These are phyloP conservation scores for Propsilocerus akamusi DNA, from an alignment of 1,140 invertebrate genomes.

Conservation along the genomic window DNA sequence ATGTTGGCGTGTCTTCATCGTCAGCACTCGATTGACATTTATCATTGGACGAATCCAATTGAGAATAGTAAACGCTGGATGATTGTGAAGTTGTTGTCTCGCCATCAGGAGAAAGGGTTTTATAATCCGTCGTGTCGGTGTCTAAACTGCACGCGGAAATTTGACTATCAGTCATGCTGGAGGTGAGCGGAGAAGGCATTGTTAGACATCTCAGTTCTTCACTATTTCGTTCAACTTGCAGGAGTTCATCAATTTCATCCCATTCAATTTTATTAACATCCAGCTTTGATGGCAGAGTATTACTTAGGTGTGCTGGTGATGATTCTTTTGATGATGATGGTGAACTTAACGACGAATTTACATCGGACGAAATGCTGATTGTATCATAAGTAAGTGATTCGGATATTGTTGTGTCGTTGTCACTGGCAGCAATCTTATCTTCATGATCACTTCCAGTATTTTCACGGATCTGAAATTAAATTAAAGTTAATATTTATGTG, in stretches of 20 bases:
- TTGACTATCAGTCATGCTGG: constrained; percentile 10
- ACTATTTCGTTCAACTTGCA: constrained; percentile 43
- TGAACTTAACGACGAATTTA: constrained; percentile 14
- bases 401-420: constrained; percentile 22
- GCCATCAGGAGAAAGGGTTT: constrained; percentile 11
- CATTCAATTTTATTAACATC: constrained; percentile 42
- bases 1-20: constrained; percentile 12
- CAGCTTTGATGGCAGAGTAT: constrained; percentile 46
- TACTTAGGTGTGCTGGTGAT: constrained; percentile 32
- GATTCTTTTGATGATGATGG: constrained; percentile 20
- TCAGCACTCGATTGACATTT: constrained; percentile 9
- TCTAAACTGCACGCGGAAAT: background rate
- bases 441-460: constrained; percentile 11
- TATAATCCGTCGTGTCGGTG: constrained; percentile 1
- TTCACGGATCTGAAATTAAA: background rate
- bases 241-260: constrained; percentile 49
- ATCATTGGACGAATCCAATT: background rate
- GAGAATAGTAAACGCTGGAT: constrained; percentile 7
- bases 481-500: background rate
- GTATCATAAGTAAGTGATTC: constrained; percentile 24
- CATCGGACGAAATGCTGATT: constrained; percentile 18
- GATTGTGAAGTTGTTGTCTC: constrained; percentile 14
- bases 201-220: constrained; percentile 48
- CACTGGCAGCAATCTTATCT: constrained; percentile 20
- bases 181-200: constrained; percentile 43